Evolutionary conservation across 2,888 invertebrate genomes (phyloP).

Genomic region (Caenorhabditis sp.): DNA sequence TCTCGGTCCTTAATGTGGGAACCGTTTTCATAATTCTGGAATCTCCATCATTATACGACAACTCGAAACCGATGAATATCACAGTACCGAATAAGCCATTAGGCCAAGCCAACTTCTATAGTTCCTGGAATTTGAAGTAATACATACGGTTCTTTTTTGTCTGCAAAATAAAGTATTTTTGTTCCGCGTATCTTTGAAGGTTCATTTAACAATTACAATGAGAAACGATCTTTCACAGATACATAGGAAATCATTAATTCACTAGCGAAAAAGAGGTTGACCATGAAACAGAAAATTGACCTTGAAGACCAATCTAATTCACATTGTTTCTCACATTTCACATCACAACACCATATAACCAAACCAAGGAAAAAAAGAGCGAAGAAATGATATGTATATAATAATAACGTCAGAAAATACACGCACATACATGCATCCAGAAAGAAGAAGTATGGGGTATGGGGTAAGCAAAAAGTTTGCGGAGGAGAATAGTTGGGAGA

Average conservation of each 20-base stretch:
- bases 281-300: slow-evolving; percentile 10
- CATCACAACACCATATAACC: neutral
- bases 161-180: neutral
- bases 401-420: slow-evolving; percentile 11
- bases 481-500: slow-evolving; percentile 38
- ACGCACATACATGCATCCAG: slow-evolving; percentile 18
- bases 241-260: neutral
- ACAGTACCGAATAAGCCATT: slow-evolving; percentile 76
- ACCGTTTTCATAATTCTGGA: slow-evolving; percentile 77
- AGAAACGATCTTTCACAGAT: neutral
- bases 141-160: neutral
- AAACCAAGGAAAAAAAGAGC: neutral
- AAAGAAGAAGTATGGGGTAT: too few relatives aligned
- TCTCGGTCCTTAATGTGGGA: slow-evolving; percentile 77
- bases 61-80: slow-evolving; percentile 74
- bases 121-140: slow-evolving; percentile 48
- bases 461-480: slow-evolving; percentile 13
- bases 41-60: slow-evolving; percentile 77
- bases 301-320: slow-evolving; percentile 20
- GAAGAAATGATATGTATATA: neutral
- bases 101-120: slow-evolving; percentile 73
- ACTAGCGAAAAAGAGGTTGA: neutral
- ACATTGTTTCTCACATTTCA: slow-evolving; percentile 1
- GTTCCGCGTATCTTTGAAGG: too few relatives aligned
- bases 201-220: slow-evolving; percentile 5